Evolutionary conservation across 2,888 invertebrate genomes (phyloP).

Genomic region (Macroteleia sp.): DNA sequence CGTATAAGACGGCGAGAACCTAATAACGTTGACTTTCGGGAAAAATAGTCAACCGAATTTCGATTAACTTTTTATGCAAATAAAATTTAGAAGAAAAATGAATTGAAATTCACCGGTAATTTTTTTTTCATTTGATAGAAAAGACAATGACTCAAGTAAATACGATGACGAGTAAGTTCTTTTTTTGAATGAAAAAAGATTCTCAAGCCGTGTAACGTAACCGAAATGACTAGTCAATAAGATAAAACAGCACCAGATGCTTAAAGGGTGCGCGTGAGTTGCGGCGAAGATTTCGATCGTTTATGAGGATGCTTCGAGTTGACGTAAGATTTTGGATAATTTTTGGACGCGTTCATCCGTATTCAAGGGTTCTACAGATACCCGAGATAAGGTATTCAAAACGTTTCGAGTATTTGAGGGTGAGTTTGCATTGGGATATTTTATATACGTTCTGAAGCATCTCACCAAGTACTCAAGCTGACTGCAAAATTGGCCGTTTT

Average conservation of each 20-base stretch:
- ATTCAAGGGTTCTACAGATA: slow-evolving; percentile 81
- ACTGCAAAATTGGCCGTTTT: slow-evolving; percentile 64
- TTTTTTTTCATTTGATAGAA: too few relatives aligned
- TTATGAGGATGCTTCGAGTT: slow-evolving; percentile 76
- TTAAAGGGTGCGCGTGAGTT: slow-evolving; percentile 50
- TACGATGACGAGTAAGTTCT: not conserved
- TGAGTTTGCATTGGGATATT: slow-evolving; percentile 68
- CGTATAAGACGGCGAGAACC: slow-evolving; percentile 37
- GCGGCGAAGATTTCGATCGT: slow-evolving; percentile 78
- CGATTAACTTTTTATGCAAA: slow-evolving; percentile 45
- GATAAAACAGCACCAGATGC: slow-evolving; percentile 35
- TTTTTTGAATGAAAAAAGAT: slow-evolving; percentile 1
- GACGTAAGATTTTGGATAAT: slow-evolving; percentile 81
- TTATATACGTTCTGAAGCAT: slow-evolving; percentile 62
- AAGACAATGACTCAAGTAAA: too few relatives aligned
- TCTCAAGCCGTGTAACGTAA: not conserved
- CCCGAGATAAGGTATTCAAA: slow-evolving; percentile 82
- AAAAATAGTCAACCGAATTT: slow-evolving; percentile 33
- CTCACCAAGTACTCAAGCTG: slow-evolving; percentile 47
- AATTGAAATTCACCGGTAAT: too few relatives aligned
- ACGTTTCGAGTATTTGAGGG: slow-evolving; percentile 80
- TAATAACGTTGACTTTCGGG: slow-evolving; percentile 41
- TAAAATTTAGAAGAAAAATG: slow-evolving; percentile 1
- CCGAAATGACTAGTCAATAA: slow-evolving; percentile 50
- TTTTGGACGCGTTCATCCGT: slow-evolving; percentile 81